Evolutionary conservation across 2,797 vertebrate species (phyloP).

Genomic region (Enteromius thamalakanensis): DNA sequence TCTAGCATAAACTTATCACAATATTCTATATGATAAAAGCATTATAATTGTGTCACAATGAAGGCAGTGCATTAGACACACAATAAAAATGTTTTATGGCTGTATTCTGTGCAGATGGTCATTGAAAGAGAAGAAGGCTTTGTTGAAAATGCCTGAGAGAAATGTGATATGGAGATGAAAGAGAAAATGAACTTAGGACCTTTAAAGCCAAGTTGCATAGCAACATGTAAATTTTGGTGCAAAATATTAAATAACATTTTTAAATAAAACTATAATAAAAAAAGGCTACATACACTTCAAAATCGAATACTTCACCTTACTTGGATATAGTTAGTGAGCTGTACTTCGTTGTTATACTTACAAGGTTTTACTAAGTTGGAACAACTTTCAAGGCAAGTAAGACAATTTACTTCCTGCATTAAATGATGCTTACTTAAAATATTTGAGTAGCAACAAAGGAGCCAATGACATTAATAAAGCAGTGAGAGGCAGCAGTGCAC

Average conservation of each 20-base stretch:
- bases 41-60: not conserved
- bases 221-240: not conserved
- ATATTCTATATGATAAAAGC: not conserved
- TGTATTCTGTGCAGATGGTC: conserved; percentile 16
- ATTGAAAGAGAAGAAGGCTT: not conserved
- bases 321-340: no score
- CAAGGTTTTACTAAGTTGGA: no score
- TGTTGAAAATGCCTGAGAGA: not conserved
- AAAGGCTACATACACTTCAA: no score
- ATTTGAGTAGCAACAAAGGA: no score
- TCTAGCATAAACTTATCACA: not conserved
- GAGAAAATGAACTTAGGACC: conserved; percentile 32
- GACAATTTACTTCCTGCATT: no score
- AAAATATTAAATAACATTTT: not conserved
- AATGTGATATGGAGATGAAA: not conserved
- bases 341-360: no score
- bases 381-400: no score
- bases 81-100: conserved; percentile 5
- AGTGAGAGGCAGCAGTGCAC: no score
- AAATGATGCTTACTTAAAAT: no score
- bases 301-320: no score
- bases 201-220: not conserved
- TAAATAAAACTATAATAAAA: not conserved
- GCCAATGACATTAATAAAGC: no score
- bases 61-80: not conserved